Evolutionary conservation across 2,113 vertebrate genomes (phyloP).

Genomic region (Telmatochromis sp.): DNA sequence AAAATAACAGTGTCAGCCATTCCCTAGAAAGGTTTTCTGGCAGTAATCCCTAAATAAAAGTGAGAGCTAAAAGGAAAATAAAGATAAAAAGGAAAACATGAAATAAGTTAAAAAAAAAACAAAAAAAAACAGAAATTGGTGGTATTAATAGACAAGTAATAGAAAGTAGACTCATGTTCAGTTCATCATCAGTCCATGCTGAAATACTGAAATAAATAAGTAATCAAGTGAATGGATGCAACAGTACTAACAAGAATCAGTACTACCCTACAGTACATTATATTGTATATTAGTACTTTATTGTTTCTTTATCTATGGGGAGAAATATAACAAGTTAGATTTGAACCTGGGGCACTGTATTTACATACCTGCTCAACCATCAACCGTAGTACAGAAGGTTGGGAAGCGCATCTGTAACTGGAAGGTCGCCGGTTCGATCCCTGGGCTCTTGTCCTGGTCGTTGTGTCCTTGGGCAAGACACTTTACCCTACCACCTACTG

Average conservation of each 20-base stretch:
- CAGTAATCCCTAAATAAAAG: background rate
- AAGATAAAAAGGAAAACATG: background rate
- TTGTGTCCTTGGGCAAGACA: no score
- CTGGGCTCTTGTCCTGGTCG: no score
- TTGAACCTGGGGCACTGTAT: no score
- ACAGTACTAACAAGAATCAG: background rate
- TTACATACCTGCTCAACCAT: background rate
- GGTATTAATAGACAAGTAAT: background rate
- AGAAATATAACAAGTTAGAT: no score
- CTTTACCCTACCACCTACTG: no score
- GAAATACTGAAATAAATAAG: no score
- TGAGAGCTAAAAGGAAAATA: background rate
- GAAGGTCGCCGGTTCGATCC: no score
- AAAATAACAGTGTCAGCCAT: background rate
- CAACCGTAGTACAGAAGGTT: no score
- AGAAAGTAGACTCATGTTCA: background rate
- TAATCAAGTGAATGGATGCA: no score
- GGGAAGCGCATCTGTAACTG: no score
- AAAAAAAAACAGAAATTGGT: fast-evolving
- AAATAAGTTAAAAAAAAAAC: background rate
- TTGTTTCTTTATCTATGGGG: background rate
- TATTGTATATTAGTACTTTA: background rate
- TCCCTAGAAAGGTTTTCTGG: background rate
- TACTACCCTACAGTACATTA: background rate
- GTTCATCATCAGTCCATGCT: background rate